Percentiles rank a stretch among this genome's conserved stretches.
Evolutionary conservation across 2,113 vertebrate species (phyloP).

Genomic region (Elephantulus edwardii): DNA sequence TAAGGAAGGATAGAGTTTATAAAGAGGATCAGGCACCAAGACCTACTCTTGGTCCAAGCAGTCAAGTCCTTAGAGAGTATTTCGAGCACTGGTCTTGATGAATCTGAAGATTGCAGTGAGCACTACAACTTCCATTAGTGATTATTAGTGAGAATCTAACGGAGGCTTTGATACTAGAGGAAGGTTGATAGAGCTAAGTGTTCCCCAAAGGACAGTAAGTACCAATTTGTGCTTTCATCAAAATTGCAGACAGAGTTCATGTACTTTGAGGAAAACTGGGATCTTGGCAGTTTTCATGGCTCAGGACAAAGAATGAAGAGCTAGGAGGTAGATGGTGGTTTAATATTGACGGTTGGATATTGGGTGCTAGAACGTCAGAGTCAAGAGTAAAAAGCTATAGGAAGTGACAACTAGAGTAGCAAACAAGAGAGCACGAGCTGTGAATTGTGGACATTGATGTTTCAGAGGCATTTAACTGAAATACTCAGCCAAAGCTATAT

Average conservation of each 20-base stretch:
- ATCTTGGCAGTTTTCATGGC: slow-evolving; percentile 22
- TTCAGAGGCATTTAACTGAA: slow-evolving; percentile 32
- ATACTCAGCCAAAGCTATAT: slow-evolving; percentile 33
- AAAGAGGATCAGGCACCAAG: slow-evolving; percentile 11
- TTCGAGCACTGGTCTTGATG: slow-evolving; percentile 34
- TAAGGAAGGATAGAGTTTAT: background rate
- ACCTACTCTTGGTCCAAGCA: slow-evolving; percentile 4
- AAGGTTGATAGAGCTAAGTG: slow-evolving; percentile 21
- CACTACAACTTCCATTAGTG: slow-evolving; percentile 26
- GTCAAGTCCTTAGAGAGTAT: background rate
- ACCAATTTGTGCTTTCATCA: slow-evolving; percentile 51
- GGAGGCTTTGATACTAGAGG: background rate
- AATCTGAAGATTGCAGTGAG: slow-evolving; percentile 42
- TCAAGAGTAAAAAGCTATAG: slow-evolving; percentile 32
- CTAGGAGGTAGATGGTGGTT: background rate
- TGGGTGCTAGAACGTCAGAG: background rate
- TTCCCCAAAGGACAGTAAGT: slow-evolving; percentile 52
- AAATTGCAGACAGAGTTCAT: slow-evolving; percentile 38
- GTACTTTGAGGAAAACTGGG: slow-evolving; percentile 37
- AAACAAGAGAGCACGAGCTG: slow-evolving; percentile 5
- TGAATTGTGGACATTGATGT: slow-evolving; percentile 1
- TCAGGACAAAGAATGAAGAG: slow-evolving; percentile 51
- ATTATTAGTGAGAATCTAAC: slow-evolving; percentile 35
- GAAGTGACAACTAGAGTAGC: slow-evolving; percentile 52
- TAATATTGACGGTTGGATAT: background rate